phyloP scores from a whole-genome alignment of 2,113 vertebrate genomes.

The Panurus biarmicus region DNA sequence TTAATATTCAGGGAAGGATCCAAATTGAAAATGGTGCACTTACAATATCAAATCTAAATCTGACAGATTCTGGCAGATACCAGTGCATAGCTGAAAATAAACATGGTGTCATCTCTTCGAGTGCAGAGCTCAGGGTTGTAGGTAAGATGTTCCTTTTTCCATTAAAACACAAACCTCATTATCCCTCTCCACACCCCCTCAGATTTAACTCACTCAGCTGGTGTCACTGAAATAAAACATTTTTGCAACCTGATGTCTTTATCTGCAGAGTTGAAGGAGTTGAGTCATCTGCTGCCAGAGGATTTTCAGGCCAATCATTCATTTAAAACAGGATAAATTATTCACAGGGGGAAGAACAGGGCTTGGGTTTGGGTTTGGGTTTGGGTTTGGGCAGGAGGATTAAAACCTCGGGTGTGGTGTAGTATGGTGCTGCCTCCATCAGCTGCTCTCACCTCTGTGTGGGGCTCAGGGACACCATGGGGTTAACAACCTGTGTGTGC shows the following conservation, averaged over 20 bases:
- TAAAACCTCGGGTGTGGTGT: not conserved
- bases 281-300: not conserved
- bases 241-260: not conserved
- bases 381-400: not conserved
- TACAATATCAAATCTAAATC: conserved; percentile 81
- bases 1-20: conserved; percentile 80
- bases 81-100: conserved; percentile 98
- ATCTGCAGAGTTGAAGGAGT: not conserved
- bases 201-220: not conserved
- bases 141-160: conserved; percentile 75
- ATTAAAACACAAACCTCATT: not conserved
- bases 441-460: not conserved
- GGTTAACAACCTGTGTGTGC: not conserved
- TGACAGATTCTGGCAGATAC: conserved; percentile 93
- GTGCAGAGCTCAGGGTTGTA: conserved; percentile 87
- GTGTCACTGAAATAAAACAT: not conserved
- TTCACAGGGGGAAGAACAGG: not conserved
- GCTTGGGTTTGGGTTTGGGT: not conserved
- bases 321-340: conserved; percentile 14
- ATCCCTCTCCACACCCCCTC: not conserved
- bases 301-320: not conserved
- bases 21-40: conserved; percentile 92
- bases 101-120: conserved; percentile 86
- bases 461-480: not conserved
- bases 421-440: not conserved